Evolutionary conservation across 2,797 vertebrate species (phyloP).

Genomic region (Geotrypetes seraphini): DNA sequence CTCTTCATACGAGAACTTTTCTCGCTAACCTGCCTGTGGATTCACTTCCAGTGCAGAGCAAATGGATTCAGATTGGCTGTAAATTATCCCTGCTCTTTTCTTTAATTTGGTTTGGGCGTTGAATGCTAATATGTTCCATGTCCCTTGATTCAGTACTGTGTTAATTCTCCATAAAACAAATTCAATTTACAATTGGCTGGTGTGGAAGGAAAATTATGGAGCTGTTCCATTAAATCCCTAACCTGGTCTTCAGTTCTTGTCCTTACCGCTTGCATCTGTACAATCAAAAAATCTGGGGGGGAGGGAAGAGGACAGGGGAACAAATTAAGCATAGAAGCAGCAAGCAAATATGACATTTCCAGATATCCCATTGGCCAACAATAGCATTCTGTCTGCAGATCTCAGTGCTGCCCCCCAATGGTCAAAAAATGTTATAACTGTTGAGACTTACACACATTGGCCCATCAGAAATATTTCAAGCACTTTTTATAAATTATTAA

Average conservation of each 20-base stretch:
- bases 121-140: neutral
- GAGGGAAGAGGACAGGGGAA: too few relatives aligned
- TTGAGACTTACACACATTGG: too few relatives aligned
- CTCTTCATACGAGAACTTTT: rapidly evolving
- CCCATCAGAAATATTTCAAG: too few relatives aligned
- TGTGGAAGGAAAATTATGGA: neutral
- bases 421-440: too few relatives aligned
- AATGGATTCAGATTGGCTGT: neutral
- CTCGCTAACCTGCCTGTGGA: rapidly evolving
- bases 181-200: neutral
- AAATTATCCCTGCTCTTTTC: neutral
- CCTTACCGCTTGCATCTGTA: too few relatives aligned
- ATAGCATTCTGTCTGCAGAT: too few relatives aligned
- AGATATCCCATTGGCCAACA: too few relatives aligned
- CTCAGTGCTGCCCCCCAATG: too few relatives aligned
- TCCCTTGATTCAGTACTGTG: neutral
- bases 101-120: neutral
- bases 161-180: neutral
- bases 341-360: too few relatives aligned
- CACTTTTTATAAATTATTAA: too few relatives aligned
- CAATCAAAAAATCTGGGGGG: too few relatives aligned
- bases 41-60: rapidly evolving
- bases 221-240: neutral
- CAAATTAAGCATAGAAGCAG: too few relatives aligned
- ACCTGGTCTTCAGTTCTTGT: neutral